A percentile compares a stretch with the other conserved stretches of the same genome.
These are phyloP conservation scores for Platysternon megacephalum DNA, from an alignment of 2,113 vertebrate genomes.

Conservation along the genomic window DNA sequence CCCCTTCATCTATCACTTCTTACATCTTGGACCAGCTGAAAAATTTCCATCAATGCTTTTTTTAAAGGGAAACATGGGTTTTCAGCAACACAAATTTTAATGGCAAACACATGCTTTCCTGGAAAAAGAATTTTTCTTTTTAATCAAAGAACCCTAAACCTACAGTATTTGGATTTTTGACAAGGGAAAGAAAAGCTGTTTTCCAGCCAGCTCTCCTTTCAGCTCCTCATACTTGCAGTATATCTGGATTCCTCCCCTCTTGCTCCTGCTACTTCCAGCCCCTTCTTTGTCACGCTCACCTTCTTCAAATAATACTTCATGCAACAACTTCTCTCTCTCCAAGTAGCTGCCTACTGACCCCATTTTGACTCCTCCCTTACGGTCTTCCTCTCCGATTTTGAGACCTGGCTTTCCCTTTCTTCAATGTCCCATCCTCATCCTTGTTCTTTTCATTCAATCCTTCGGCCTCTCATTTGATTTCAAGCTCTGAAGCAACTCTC, in stretches of 20 bases:
- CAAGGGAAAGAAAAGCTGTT: neutral
- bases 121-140: neutral
- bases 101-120: neutral
- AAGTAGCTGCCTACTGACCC: neutral
- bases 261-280: neutral
- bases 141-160: neutral
- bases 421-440: neutral
- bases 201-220: neutral
- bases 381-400: neutral
- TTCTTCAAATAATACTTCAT: neutral
- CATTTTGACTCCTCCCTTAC: neutral
- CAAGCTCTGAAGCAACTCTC: neutral
- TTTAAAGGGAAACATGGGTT: neutral
- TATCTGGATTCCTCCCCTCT: neutral
- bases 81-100: neutral
- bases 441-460: neutral
- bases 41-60: neutral
- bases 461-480: neutral
- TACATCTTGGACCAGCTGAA: neutral
- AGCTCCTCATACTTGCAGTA: neutral
- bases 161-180: neutral
- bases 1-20: neutral
- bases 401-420: neutral
- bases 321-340: neutral
- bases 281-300: neutral